phyloP scores from a whole-genome alignment of 1,140 invertebrate genomes.

The Drosophila aff. region DNA sequence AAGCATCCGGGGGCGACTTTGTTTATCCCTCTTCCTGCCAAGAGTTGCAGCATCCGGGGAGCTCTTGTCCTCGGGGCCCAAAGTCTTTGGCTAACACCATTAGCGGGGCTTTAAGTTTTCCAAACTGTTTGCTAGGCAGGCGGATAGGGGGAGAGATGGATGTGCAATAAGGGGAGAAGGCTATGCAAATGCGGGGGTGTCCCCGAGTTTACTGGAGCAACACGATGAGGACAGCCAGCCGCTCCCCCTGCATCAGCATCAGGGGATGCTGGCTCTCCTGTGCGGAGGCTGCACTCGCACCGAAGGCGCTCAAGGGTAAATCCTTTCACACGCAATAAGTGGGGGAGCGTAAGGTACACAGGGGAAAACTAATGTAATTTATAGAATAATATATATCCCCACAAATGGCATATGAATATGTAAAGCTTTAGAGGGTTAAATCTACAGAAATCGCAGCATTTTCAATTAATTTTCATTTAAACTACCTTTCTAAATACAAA shows the following conservation, averaged over 20 bases:
- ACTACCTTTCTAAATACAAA: neutral
- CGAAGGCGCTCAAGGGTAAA: slow-evolving; percentile 62
- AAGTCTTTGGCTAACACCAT: slow-evolving; percentile 41
- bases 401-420: neutral
- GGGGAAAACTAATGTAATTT: neutral
- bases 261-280: slow-evolving; percentile 1
- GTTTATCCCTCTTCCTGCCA: slow-evolving; percentile 13
- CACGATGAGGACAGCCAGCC: neutral
- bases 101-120: slow-evolving; percentile 40
- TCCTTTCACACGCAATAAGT: slow-evolving; percentile 36
- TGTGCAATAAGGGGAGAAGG: neutral
- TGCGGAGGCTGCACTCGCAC: slow-evolving; percentile 36
- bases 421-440: neutral
- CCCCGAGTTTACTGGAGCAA: slow-evolving; percentile 56
- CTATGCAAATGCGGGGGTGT: slow-evolving; percentile 6
- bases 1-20: slow-evolving; percentile 11
- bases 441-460: neutral
- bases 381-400: neutral
- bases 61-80: slow-evolving; percentile 13
- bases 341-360: neutral
- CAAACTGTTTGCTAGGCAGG: slow-evolving; percentile 8
- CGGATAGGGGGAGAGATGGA: neutral
- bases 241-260: neutral
- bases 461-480: neutral
- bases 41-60: slow-evolving; percentile 10